These are phyloP conservation scores for Leucoraja ocellata DNA, from an alignment of 2,797 vertebrate species.

Conservation along the genomic window DNA sequence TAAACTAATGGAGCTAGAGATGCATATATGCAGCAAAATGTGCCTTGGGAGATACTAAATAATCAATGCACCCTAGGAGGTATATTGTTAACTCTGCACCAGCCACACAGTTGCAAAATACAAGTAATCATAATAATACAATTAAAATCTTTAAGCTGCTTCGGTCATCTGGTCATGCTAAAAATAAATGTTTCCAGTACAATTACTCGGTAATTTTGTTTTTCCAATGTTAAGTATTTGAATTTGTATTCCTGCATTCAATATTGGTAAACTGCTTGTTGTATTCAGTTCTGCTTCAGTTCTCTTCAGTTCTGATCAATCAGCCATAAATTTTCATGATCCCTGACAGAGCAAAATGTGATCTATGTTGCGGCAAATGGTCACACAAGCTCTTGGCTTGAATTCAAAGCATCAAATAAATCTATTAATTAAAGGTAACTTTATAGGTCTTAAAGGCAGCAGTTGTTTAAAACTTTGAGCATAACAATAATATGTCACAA, in stretches of 20 bases:
- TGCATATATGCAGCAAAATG: no score
- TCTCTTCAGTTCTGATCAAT: neutral
- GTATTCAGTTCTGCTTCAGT: neutral
- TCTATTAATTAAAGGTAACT: neutral
- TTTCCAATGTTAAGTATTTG: neutral
- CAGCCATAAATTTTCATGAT: neutral
- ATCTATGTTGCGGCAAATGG: neutral
- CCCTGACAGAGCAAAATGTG: neutral
- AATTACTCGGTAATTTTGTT: no score
- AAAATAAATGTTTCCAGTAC: no score
- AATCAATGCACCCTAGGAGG: no score
- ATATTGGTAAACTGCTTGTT: no score
- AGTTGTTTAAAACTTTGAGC: neutral
- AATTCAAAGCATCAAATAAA: neutral
- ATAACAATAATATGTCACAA: neutral
- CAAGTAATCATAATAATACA: no score
- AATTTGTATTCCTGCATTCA: neutral
- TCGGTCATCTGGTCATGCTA: no score
- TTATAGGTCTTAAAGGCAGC: neutral
- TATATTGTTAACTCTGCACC: no score
- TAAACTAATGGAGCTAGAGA: no score
- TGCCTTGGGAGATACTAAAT: no score
- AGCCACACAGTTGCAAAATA: no score
- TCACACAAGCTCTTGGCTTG: neutral
- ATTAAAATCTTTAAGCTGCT: no score